Percentiles rank a stretch among this genome's conserved stretches.
Conservation (phyloP, 2,113 vertebrate species). For the Trogon melanurus region DNA sequence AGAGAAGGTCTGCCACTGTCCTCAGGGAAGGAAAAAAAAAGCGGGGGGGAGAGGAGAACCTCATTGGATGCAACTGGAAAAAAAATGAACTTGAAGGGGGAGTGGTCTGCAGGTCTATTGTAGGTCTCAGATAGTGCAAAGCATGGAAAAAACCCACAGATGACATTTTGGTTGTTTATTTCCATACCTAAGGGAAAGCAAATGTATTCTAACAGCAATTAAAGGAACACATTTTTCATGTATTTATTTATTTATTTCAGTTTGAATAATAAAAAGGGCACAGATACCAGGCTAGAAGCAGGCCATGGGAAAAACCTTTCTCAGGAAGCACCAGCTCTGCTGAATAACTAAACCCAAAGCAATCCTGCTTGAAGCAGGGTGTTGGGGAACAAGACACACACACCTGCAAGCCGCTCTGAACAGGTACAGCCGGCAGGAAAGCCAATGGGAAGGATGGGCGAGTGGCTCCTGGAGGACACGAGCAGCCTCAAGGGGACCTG, state of each 20-base stretch:
- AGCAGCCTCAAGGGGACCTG: not conserved
- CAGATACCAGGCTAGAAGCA: not conserved
- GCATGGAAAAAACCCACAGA: not conserved
- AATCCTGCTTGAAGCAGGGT: not conserved
- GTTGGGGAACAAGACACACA: not conserved
- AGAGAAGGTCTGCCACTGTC: not conserved
- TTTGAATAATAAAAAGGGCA: not conserved
- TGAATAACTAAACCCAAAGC: not conserved
- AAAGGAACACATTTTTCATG: not conserved
- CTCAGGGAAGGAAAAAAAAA: not conserved
- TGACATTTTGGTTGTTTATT: not conserved
- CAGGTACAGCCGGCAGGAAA: not conserved
- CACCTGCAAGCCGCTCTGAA: not conserved
- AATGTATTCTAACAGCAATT: not conserved
- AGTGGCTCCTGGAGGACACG: not conserved
- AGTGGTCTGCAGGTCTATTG: not conserved
- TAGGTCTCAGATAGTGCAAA: not conserved
- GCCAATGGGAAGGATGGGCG: rapidly evolving
- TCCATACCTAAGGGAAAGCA: not conserved
- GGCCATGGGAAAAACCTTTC: not conserved
- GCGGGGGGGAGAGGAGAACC: not conserved
- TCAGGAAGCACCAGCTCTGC: not conserved
- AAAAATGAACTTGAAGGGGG: not conserved
- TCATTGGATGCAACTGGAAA: not conserved
- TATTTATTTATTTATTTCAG: not conserved